Percentiles rank a stretch among this genome's conserved stretches.
Evolutionary conservation across 2,113 vertebrate species (phyloP).

Genomic region (Menidia beryllina): DNA sequence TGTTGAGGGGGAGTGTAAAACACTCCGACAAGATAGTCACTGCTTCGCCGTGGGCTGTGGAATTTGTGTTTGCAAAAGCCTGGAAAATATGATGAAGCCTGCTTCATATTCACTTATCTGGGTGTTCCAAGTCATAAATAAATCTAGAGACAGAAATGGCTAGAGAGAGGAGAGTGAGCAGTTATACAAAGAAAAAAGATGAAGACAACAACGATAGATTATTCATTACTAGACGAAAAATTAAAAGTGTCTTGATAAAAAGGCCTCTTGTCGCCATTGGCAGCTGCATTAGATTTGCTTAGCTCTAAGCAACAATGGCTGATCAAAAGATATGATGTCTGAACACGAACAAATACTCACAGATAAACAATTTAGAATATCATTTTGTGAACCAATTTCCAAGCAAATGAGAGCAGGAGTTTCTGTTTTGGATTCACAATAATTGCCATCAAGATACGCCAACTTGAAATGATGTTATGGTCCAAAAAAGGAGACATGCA

Average conservation of each 20-base stretch:
- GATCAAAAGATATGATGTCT: constrained; percentile 4
- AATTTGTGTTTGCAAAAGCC: constrained; percentile 45
- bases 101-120: constrained; percentile 53
- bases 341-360: background rate
- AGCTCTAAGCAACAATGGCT: constrained; percentile 8
- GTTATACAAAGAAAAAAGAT: constrained; percentile 16
- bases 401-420: background rate
- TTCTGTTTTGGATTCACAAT: background rate
- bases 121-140: constrained; percentile 24
- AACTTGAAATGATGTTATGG: background rate
- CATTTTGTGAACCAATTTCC: background rate
- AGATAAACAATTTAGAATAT: background rate
- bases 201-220: constrained; percentile 1
- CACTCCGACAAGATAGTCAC: constrained; percentile 40
- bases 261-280: constrained; percentile 10
- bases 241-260: constrained; percentile 25
- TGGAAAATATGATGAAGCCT: constrained; percentile 47
- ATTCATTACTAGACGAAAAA: constrained; percentile 25
- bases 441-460: background rate
- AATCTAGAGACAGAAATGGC: background rate
- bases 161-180: constrained; percentile 6
- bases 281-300: constrained; percentile 27
- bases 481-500: background rate
- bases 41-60: constrained; percentile 37
- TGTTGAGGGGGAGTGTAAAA: constrained; percentile 22